These are phyloP conservation scores for Poeciliopsis paucimaculata DNA, from an alignment of 2,797 vertebrate species.

Conservation along the genomic window DNA sequence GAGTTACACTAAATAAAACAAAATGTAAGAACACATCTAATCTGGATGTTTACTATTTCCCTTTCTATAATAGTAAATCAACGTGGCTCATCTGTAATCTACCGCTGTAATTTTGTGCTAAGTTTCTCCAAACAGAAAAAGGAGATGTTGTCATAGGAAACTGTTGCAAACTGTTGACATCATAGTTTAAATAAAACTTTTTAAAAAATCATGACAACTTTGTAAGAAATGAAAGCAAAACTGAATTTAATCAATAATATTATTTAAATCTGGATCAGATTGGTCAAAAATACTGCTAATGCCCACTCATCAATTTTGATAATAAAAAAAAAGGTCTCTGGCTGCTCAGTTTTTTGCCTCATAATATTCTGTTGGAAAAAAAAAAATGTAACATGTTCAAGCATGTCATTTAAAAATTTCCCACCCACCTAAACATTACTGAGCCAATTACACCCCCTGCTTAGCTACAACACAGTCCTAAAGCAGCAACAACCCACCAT, in stretches of 20 bases:
- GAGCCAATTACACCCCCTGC: constrained; percentile 1
- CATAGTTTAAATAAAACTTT: not conserved
- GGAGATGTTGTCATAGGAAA: not conserved
- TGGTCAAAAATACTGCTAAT: not conserved
- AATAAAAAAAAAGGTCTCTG: not conserved
- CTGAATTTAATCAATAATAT: not conserved
- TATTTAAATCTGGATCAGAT: not conserved
- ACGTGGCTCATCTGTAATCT: not conserved
- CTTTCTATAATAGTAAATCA: not conserved
- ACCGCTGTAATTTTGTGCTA: not conserved
- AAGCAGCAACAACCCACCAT: not conserved
- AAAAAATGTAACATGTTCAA: not conserved
- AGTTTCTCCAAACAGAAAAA: not conserved
- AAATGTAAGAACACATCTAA: constrained; percentile 5
- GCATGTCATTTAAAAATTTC: not conserved
- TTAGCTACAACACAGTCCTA: not conserved
- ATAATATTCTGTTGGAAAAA: not conserved
- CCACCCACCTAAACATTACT: not conserved
- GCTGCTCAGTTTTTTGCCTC: not conserved
- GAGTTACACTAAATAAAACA: constrained; percentile 25
- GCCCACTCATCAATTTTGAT: not conserved
- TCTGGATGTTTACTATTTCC: not conserved
- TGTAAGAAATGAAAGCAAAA: not conserved
- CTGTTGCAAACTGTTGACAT: not conserved
- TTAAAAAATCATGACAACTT: not conserved